Evolutionary conservation across 2,888 invertebrate species (phyloP), one percentile per base, ranked within the genome.

Genomic region (Nephrotoma guestfalica): DNA sequence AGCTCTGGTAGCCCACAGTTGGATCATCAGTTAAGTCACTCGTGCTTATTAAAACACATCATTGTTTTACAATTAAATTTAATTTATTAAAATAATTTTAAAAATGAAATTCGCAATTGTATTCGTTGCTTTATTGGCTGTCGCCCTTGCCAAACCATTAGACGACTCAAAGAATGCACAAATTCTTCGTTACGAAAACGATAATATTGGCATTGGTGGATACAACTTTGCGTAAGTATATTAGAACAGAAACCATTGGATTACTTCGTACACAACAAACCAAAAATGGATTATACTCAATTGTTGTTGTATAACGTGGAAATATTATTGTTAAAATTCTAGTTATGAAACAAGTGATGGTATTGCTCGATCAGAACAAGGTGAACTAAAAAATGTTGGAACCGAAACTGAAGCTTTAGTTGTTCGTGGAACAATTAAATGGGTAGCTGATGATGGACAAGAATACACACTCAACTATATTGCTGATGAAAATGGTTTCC

Each of bases 321-420:
- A 40, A 86, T 51, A 15, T 15, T 51, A n/a, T 42, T 6, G 13
- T 42, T 43, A 18, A 85, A 85, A 87, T 88, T 89, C 87, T 91
- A 93, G 94, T 41, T 94, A 93, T 88, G 94, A 94, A 89, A 93
- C 94, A 4, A 95, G 94, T 89, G 94, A 95, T 88, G 94, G 94
- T 43, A 93, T 93, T 6, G 93, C 93, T 4, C 92, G 94, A 13
- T 92, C 93, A 87, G 95, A 95, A 89, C 92, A 94, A 89, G 95
- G 93, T 0, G 92, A 92, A 83, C 90, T 95, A 57, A 91, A 92
- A 88, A 94, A 95, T 90, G 93, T 93, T 1, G 94, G 94, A n/a
- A 93, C 93, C 2, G 94, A 95, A 51, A 93, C 94, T 87, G 93
- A 94, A 89, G 93, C 94, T 30, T 92, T 95, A 42, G 92, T 93